phyloP scores from a whole-genome alignment of 2,113 vertebrate species.

The Hippocampus zosterae region DNA sequence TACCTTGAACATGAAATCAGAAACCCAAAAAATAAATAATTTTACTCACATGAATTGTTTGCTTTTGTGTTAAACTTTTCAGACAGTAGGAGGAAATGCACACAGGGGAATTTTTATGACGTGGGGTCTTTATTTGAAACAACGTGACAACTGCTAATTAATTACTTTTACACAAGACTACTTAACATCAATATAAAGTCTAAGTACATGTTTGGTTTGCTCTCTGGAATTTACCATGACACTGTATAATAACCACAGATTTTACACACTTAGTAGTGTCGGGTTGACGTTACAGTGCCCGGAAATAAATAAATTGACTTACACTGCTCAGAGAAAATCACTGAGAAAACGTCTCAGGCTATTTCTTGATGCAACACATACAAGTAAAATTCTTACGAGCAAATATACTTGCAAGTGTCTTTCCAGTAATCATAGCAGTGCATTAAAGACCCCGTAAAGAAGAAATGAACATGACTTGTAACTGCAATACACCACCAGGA shows the following conservation, averaged over 20 bases:
- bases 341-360: background rate
- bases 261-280: background rate
- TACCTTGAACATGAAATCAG: too few relatives aligned
- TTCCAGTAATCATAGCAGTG: conserved; percentile 3
- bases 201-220: background rate
- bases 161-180: background rate
- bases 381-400: conserved; percentile 1
- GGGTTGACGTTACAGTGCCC: background rate
- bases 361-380: background rate
- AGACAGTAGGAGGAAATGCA: background rate
- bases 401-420: conserved; percentile 9
- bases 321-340: background rate
- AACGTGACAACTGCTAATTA: conserved; percentile 12
- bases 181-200: background rate
- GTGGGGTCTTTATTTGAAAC: conserved; percentile 33
- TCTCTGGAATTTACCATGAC: background rate
- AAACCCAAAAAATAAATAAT: too few relatives aligned
- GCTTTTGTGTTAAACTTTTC: background rate
- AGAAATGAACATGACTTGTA: background rate
- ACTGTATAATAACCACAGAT: background rate
- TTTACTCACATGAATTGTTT: background rate
- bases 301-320: background rate
- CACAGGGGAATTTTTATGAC: background rate
- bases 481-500: background rate
- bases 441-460: background rate